Evolutionary conservation across 92 coral and sea anemone species (phyloP), one percentile per base, ranked within the genome.

Genomic region (Desmophyllum pertusum): DNA sequence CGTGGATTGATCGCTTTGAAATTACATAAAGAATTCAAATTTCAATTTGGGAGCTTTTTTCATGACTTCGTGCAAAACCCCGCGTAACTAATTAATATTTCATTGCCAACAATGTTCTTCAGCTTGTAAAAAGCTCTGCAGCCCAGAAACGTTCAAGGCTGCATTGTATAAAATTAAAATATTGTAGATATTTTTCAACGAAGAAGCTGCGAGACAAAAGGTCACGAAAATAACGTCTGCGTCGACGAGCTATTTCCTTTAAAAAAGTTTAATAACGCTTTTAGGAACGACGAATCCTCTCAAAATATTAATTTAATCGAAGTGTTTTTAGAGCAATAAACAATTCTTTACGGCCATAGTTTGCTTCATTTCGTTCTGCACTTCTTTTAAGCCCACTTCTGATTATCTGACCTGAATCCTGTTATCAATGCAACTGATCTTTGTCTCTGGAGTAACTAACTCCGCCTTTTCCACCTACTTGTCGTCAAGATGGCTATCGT

Each of bases 401-500:
- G 83, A 42, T 79, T 67, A 80, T 80, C 76, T 80, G 76, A 80
- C 52, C 46, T 68, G 84, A 80, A 80, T 80, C 84, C 50, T 80
- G 79, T 82, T 82, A 82, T 82, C 86, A 73, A 52, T 82, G 84
- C 75, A 82, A 82, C 66, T 48, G 71, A 82, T 82, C 86, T 57
- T 61, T 80, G 84, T 66, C 71, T 78, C 72, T 29, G 46, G 40
- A 69, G 76, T 80, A 80, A 80, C 75, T 59, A 76, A 72, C 86
- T 82, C 86, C 86, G 76, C 86, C 86, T 61, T 72, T 38, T 72
- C 79, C 79, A 82, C 86, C 86, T 71, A 82, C 79, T 73, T 82
- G 86, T 82, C 86, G 86, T 72, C 86, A 82, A 71, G 86, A 82
- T 82, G 86, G 86, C 86, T 82, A 82, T 82, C 86, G 43, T 64